These are phyloP conservation scores for Scartelaos histophorus DNA, from an alignment of 2,113 vertebrate genomes.

Conservation along the genomic window DNA sequence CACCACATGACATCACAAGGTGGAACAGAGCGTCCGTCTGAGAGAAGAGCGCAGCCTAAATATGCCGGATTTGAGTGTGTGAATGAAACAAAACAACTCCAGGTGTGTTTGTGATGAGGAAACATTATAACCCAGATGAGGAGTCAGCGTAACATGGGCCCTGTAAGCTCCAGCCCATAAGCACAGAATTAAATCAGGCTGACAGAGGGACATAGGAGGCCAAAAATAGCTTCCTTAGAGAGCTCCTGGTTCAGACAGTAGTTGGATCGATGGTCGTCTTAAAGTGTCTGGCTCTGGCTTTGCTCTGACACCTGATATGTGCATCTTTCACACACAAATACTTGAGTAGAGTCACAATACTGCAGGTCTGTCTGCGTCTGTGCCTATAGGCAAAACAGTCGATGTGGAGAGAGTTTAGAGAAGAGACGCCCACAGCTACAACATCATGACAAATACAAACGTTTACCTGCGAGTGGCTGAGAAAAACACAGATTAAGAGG, in stretches of 20 bases:
- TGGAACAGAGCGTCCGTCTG: no score
- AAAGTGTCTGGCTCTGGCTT: not conserved
- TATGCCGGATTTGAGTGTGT: no score
- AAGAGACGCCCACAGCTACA: not conserved
- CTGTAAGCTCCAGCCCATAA: no score
- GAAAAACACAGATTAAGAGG: not conserved
- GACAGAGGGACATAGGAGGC: not conserved
- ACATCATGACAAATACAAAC: not conserved
- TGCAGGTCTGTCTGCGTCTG: not conserved
- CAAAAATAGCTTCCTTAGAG: not conserved
- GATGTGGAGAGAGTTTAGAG: not conserved
- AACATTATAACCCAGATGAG: no score
- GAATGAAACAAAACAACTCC: no score
- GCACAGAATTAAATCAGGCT: not conserved
- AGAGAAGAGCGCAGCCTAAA: no score
- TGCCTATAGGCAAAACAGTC: not conserved
- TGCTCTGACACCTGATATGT: not conserved
- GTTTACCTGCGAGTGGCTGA: not conserved
- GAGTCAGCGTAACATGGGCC: no score
- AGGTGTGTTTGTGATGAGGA: no score
- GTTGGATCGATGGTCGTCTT: not conserved
- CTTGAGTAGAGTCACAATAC: not conserved
- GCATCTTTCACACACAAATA: constrained; percentile 2
- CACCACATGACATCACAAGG: no score
- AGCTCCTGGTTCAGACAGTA: not conserved